A percentile compares a stretch with the other conserved stretches of the same genome.
Conservation (phyloP, 2,113 vertebrate species). For the Prietella phreatophila region DNA sequence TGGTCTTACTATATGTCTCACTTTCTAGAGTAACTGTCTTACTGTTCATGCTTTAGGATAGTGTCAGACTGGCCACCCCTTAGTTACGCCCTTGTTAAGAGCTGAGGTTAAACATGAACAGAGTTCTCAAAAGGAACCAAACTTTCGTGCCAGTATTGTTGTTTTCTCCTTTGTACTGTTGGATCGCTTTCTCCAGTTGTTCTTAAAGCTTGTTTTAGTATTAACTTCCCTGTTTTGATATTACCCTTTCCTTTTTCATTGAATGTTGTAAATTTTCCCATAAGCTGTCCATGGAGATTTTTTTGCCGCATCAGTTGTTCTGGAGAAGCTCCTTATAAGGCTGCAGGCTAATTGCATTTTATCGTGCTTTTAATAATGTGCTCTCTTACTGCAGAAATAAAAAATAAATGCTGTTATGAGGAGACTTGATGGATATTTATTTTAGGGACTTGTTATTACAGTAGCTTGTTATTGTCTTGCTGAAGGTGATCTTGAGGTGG, state of each 20-base stretch:
- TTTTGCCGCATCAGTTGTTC: neutral
- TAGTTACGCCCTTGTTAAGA: no score
- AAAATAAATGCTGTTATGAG: neutral
- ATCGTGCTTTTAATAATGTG: neutral
- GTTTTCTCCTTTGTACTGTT: no score
- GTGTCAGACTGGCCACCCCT: no score
- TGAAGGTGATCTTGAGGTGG: conserved; percentile 2
- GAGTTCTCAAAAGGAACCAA: neutral
- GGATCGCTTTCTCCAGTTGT: no score
- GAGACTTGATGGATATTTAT: conserved; percentile 2
- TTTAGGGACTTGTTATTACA: conserved; percentile 1
- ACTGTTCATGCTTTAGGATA: neutral
- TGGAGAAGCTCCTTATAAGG: neutral
- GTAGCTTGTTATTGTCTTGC: neutral
- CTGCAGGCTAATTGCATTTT: neutral
- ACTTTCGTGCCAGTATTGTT: no score
- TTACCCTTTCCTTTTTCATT: neutral
- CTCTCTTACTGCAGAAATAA: neutral
- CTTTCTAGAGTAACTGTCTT: no score
- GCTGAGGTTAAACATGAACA: neutral
- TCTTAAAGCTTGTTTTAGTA: neutral
- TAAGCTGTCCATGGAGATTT: neutral
- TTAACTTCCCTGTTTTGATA: neutral
- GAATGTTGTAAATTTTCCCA: neutral
- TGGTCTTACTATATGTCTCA: no score